These are phyloP conservation scores for Hartigia nigra DNA, from an alignment of 2,888 invertebrate species.

Conservation along the genomic window DNA sequence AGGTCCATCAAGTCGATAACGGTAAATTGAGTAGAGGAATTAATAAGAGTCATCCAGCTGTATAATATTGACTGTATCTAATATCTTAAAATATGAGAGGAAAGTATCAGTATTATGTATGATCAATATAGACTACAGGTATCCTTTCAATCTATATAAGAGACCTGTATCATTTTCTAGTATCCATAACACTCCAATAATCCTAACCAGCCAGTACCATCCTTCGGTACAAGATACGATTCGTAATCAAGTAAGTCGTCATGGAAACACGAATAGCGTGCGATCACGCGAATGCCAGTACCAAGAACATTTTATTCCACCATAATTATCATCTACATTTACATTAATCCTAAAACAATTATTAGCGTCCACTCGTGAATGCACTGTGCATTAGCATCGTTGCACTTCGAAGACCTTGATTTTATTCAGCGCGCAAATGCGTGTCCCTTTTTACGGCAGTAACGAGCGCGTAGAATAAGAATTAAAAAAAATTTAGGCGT, in stretches of 20 bases:
- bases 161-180: background rate
- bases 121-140: background rate
- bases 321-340: background rate
- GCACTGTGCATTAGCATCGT: background rate
- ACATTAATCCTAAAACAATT: background rate
- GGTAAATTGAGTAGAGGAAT: conserved; percentile 46
- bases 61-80: background rate
- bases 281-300: background rate
- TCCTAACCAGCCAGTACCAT: background rate
- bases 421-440: background rate
- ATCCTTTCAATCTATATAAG: background rate
- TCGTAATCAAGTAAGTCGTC: background rate
- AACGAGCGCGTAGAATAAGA: background rate
- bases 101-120: background rate
- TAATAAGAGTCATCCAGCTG: background rate
- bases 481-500: background rate
- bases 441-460: background rate
- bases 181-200: background rate
- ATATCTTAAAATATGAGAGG: background rate
- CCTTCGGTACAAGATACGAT: background rate
- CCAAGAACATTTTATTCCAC: background rate
- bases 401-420: background rate
- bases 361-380: background rate
- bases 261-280: background rate
- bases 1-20: conserved; percentile 58